Conservation (phyloP, 92 coral and sea anemone species). For the Pocillopora meandrina region DNA sequence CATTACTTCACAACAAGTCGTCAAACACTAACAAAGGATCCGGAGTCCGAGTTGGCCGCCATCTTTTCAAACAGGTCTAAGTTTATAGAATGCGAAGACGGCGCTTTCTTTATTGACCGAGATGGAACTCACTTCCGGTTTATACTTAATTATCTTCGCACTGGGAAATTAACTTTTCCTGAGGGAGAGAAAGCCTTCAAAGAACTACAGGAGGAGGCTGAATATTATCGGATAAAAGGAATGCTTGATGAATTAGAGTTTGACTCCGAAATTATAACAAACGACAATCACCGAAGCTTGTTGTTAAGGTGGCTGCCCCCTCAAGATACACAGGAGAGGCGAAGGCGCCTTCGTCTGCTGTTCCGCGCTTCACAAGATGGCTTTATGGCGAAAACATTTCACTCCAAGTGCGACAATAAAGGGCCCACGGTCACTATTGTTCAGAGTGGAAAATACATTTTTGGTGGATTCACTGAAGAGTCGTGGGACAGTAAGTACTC, state of each 20-base stretch:
- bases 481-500: no score
- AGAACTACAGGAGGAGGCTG: conserved; percentile 66
- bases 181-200: conserved; percentile 29
- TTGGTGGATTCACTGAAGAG: no score
- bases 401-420: conserved; percentile 40
- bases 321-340: no score
- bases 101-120: conserved; percentile 74
- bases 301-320: background rate
- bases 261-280: background rate
- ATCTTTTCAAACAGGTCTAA: conserved; percentile 73
- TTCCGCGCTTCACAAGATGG: conserved; percentile 39
- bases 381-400: conserved; percentile 20
- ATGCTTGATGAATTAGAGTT: conserved; percentile 37
- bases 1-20: conserved; percentile 57
- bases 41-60: conserved; percentile 69
- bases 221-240: conserved; percentile 21
- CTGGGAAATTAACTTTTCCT: conserved; percentile 52
- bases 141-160: conserved; percentile 65
- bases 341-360: background rate
- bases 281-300: background rate
- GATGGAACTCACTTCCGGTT: conserved; percentile 68
- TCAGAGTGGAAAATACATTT: no score
- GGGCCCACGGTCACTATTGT: conserved; percentile 18
- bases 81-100: conserved; percentile 61
- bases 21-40: conserved; percentile 64